Percentiles rank a stretch among this genome's conserved stretches.
Conservation (phyloP, 1,140 invertebrate genomes). For the Hypsibius dujardini region DNA sequence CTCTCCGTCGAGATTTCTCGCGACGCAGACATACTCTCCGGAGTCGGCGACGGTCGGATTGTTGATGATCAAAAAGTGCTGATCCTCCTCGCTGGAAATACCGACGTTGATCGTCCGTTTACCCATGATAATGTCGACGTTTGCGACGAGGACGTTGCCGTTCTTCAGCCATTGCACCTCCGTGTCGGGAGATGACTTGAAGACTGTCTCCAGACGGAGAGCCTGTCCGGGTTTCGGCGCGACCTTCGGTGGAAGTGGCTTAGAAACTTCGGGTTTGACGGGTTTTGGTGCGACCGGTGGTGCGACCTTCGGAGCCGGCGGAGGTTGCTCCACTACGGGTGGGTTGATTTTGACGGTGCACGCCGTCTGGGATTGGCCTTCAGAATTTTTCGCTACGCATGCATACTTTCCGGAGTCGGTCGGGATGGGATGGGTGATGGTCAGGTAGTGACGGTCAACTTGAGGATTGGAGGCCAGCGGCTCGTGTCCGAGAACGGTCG, state of each 20-base stretch:
- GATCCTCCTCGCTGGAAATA: background rate
- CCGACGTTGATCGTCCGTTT: background rate
- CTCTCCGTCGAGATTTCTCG: background rate
- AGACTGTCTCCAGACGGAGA: background rate
- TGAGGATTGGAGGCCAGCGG: background rate
- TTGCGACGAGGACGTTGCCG: background rate
- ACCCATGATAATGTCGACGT: constrained; percentile 11
- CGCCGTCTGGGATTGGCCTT: constrained; percentile 78
- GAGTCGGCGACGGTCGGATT: background rate
- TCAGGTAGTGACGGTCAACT: constrained; percentile 36
- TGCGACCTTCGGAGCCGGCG: too few relatives aligned
- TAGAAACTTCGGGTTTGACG: background rate
- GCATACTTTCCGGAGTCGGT: constrained; percentile 87
- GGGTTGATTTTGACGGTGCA: constrained; percentile 59
- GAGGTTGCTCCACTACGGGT: too few relatives aligned
- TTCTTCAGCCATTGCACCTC: constrained; percentile 7
- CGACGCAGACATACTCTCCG: constrained; percentile 6
- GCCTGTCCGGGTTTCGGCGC: background rate
- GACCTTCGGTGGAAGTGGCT: background rate
- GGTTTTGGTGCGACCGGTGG: background rate
- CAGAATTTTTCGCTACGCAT: constrained; percentile 72
- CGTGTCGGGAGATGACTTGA: background rate
- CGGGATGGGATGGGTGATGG: constrained; percentile 74
- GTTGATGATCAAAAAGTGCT: background rate
- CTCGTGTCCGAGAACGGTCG: background rate